A percentile compares a stretch with the other conserved stretches of the same genome.
Conservation (phyloP, 2,888 invertebrate species). For the Schizotus pectinicornis region DNA sequence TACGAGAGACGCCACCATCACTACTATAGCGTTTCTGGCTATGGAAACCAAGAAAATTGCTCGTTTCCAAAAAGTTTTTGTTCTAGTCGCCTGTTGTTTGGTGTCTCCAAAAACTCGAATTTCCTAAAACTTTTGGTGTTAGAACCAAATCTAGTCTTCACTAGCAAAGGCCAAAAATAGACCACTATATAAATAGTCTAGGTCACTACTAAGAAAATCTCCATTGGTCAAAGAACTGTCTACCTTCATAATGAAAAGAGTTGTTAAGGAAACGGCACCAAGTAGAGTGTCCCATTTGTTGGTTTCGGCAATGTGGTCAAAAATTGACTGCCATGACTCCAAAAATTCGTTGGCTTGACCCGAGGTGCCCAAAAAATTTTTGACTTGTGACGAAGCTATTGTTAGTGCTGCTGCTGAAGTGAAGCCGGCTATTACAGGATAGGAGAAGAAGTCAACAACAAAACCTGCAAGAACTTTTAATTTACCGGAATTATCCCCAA, state of each 20-base stretch:
- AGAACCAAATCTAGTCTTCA: too few relatives aligned
- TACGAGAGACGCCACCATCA: slow-evolving; percentile 70
- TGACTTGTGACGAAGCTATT: slow-evolving; percentile 81
- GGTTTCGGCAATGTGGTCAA: slow-evolving; percentile 67
- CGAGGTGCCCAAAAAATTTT: slow-evolving; percentile 72
- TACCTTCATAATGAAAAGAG: slow-evolving; percentile 70
- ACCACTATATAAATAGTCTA: too few relatives aligned
- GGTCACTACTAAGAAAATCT: too few relatives aligned
- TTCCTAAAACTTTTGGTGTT: too few relatives aligned
- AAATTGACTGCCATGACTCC: slow-evolving; percentile 66
- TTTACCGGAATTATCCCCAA: too few relatives aligned
- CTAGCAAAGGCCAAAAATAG: too few relatives aligned
- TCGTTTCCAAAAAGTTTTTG: slow-evolving; percentile 26
- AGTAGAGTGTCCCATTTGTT: slow-evolving; percentile 71
- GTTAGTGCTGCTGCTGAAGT: slow-evolving; percentile 85
- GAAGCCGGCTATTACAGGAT: slow-evolving; percentile 84
- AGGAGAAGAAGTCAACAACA: slow-evolving; percentile 83
- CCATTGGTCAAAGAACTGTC: too few relatives aligned
- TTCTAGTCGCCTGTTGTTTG: slow-evolving; percentile 56
- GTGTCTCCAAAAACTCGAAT: slow-evolving; percentile 63
- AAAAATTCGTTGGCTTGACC: slow-evolving; percentile 72
- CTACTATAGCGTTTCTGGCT: slow-evolving; percentile 82
- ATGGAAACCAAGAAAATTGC: slow-evolving; percentile 63
- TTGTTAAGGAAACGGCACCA: slow-evolving; percentile 67
- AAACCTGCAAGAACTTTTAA: slow-evolving; percentile 64